Evolutionary conservation across 2,797 vertebrate species (phyloP).

Genomic region (Xenops minutus): DNA sequence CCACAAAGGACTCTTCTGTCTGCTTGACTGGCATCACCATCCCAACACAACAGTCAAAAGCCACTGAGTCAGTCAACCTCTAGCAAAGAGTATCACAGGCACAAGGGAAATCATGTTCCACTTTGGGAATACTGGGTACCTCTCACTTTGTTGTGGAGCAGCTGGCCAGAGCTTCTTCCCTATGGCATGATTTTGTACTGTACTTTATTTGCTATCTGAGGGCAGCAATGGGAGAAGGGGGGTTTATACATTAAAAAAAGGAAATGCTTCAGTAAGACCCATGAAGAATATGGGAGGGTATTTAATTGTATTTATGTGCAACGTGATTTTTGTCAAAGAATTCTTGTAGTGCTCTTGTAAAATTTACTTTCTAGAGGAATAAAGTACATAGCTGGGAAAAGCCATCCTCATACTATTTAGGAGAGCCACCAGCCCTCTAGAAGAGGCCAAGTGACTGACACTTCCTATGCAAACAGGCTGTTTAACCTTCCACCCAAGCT

Average conservation of each 20-base stretch:
- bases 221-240: not conserved
- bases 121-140: not conserved
- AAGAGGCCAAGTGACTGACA: not conserved
- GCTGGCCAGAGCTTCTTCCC: not conserved
- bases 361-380: not conserved
- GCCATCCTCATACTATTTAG: not conserved
- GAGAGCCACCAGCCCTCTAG: not conserved
- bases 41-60: not conserved
- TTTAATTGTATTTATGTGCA: not conserved
- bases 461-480: not conserved
- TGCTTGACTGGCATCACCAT: not conserved
- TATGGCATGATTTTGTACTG: rapidly evolving
- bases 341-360: not conserved
- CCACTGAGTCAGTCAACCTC: not conserved
- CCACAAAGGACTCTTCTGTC: not conserved
- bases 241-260: not conserved
- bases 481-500: not conserved
- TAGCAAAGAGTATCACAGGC: not conserved
- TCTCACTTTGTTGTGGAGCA: not conserved
- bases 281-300: rapidly evolving
- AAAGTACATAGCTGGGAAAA: not conserved
- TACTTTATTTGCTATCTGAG: not conserved
- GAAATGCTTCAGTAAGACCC: rapidly evolving
- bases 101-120: rapidly evolving
- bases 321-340: not conserved